Percentiles rank a stretch among this genome's conserved stretches.
phyloP scores from a whole-genome alignment of 2,888 invertebrate genomes.

The Dichetophora obliterata region DNA sequence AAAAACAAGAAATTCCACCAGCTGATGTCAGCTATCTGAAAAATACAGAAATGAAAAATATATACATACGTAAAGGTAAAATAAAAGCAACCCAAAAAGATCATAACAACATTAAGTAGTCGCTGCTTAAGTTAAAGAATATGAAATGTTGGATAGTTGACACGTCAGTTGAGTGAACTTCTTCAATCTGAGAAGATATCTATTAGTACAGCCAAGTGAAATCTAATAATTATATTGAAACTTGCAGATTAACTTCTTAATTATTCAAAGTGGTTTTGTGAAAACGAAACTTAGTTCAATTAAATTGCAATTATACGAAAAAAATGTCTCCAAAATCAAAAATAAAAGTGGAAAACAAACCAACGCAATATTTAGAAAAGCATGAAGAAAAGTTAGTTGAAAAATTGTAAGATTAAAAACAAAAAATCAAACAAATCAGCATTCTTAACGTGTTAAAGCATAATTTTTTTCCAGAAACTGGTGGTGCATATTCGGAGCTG shows the following conservation, averaged over 20 bases:
- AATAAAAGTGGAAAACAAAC: neutral
- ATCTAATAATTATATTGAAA: too few species aligned
- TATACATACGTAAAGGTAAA: neutral
- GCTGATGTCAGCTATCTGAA: neutral
- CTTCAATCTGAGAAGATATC: neutral
- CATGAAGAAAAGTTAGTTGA: constrained; percentile 37
- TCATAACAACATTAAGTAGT: too few species aligned
- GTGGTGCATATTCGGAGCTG: constrained; percentile 78
- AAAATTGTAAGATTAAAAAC: constrained; percentile 50
- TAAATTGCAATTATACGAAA: too few species aligned
- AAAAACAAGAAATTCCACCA: neutral
- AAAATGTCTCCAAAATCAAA: neutral
- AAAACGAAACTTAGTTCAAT: too few species aligned
- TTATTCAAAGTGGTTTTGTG: too few species aligned
- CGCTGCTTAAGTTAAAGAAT: too few species aligned
- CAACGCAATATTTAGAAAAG: neutral
- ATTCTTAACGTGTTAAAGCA: constrained; percentile 14
- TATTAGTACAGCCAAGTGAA: too few species aligned
- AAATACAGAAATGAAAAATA: neutral
- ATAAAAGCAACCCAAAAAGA: too few species aligned
- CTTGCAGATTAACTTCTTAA: too few species aligned
- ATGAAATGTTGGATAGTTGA: constrained; percentile 17
- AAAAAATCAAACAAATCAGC: constrained; percentile 54
- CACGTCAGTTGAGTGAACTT: constrained; percentile 28
- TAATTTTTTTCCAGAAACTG: constrained; percentile 67